Conservation (phyloP, 2,888 invertebrate species). For the Pyrrhosoma nymphula region DNA sequence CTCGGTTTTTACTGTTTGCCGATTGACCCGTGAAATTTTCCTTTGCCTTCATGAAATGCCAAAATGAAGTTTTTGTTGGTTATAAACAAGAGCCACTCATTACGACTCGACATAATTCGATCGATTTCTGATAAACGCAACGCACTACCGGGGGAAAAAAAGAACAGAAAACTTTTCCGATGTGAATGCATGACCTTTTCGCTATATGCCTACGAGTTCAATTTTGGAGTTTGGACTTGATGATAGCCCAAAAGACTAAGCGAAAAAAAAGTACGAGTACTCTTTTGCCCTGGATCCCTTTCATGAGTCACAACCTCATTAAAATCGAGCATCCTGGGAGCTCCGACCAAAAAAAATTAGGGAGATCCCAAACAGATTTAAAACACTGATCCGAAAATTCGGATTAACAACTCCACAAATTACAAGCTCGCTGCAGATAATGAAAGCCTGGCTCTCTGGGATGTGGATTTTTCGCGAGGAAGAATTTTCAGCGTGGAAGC, state of each 20-base stretch:
- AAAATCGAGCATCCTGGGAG: not conserved
- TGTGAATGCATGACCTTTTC: not conserved
- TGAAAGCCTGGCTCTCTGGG: not conserved
- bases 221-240: not conserved
- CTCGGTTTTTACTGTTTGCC: not conserved
- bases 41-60: not conserved
- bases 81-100: not conserved
- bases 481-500: conserved; percentile 19
- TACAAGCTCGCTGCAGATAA: conserved; percentile 8
- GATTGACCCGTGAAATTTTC: not conserved
- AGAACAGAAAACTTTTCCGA: not conserved
- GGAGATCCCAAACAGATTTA: not conserved
- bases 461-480: not conserved
- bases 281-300: not conserved
- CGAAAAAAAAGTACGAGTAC: not conserved
- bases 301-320: not conserved
- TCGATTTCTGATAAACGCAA: not conserved
- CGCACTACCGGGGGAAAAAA: not conserved
- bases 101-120: not conserved
- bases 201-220: not conserved
- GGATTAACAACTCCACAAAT: conserved; percentile 28
- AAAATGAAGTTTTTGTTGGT: not conserved
- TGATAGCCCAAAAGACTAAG: not conserved
- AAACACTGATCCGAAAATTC: conserved; percentile 27
- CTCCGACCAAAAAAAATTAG: not conserved